A percentile compares a stretch with the other conserved stretches of the same genome.
These are phyloP conservation scores for Cladopsammia gracilis DNA, from an alignment of 64 coral and sea anemone species.

Conservation along the genomic window DNA sequence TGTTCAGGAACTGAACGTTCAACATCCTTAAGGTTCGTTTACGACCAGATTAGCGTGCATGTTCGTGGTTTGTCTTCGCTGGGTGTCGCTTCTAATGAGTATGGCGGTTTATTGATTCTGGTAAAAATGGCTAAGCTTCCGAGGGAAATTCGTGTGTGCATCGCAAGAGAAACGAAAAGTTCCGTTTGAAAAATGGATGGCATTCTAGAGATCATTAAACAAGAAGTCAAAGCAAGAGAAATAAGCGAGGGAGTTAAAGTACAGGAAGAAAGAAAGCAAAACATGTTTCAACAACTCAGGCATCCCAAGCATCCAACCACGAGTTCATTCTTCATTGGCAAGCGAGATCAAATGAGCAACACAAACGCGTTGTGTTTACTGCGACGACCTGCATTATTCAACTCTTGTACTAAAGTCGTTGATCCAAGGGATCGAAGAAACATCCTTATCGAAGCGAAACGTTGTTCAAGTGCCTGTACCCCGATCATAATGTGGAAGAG, in stretches of 20 bases:
- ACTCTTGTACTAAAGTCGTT: too few relatives aligned
- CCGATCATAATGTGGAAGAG: too few relatives aligned
- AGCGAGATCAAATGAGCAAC: background rate
- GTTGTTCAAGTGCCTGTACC: too few relatives aligned
- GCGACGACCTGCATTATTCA: background rate
- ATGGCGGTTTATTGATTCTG: constrained; percentile 32
- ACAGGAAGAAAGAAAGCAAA: background rate
- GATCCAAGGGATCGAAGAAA: too few relatives aligned
- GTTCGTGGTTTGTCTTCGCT: background rate
- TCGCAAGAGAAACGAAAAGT: background rate
- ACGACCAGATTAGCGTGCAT: background rate
- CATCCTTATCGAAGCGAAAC: too few relatives aligned
- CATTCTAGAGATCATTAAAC: background rate
- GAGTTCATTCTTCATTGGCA: background rate
- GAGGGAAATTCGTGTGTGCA: background rate
- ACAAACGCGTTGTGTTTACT: background rate
- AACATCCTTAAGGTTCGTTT: constrained; percentile 18
- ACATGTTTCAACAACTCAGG: too few relatives aligned
- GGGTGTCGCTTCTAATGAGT: background rate
- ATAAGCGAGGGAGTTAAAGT: background rate
- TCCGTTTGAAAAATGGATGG: constrained; percentile 9
- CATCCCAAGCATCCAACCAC: background rate
- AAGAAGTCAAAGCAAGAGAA: background rate
- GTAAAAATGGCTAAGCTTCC: background rate
- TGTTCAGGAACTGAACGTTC: background rate